Percentiles rank a stretch among this genome's conserved stretches.
Conservation (phyloP, 92 coral and sea anemone genomes). For the Plumapathes pennacea region DNA sequence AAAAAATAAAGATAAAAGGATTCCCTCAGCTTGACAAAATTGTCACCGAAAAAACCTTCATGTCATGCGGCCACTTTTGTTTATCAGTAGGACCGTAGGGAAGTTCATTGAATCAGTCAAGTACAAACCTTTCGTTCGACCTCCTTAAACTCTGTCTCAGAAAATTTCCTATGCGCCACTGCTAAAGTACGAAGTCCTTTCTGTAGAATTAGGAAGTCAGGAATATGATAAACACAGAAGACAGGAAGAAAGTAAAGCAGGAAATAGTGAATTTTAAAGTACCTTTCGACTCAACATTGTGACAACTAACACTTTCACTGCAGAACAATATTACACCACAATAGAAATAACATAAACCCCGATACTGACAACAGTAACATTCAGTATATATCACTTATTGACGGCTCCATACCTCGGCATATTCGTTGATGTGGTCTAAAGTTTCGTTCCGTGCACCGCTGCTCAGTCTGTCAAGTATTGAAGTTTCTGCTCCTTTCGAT, state of each 20-base stretch:
- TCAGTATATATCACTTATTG: not conserved
- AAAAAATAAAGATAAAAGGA: not conserved
- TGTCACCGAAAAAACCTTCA: not conserved
- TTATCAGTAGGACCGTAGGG: too few relatives aligned
- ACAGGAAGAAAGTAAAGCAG: too few relatives aligned
- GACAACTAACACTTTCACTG: too few relatives aligned
- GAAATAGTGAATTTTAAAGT: too few relatives aligned
- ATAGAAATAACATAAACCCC: too few relatives aligned
- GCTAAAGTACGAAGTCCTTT: conserved; percentile 91
- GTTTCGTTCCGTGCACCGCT: conserved; percentile 79
- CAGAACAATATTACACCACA: too few relatives aligned
- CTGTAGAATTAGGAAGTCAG: conserved; percentile 39
- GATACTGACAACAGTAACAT: not conserved
- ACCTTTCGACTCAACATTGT: too few relatives aligned
- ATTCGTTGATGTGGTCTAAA: conserved; percentile 80
- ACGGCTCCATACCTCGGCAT: conserved; percentile 71
- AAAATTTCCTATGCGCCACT: conserved; percentile 73
- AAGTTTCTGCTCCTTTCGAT: conserved; percentile 94
- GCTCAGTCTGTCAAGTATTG: conserved; percentile 71
- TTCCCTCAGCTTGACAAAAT: not conserved
- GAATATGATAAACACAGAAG: not conserved
- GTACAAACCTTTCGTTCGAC: conserved; percentile 77
- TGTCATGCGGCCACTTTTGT: not conserved
- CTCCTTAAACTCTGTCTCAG: conserved; percentile 57
- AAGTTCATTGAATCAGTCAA: too few relatives aligned